Evolutionary conservation across 2,797 vertebrate species (phyloP).

Genomic region (Oryzias dopingdopingensis): DNA sequence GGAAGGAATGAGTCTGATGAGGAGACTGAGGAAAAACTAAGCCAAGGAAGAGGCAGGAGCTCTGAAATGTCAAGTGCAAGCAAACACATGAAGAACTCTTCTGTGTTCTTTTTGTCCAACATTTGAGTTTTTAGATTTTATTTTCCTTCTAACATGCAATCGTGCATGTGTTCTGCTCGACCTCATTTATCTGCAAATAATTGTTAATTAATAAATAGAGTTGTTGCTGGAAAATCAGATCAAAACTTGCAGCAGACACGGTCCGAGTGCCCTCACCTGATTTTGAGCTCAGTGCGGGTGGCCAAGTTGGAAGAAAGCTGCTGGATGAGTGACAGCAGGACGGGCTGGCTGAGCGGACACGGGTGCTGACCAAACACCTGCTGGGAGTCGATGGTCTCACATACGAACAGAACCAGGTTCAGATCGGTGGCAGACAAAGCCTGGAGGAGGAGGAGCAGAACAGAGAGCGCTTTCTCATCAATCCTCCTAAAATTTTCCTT

Average conservation of each 20-base stretch:
- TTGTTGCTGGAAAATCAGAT: neutral
- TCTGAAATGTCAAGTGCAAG: no score
- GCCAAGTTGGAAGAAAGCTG: conserved; percentile 94
- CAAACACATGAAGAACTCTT: no score
- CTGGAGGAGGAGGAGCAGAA: conserved; percentile 17
- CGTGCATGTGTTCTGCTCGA: no score
- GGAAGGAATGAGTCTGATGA: no score
- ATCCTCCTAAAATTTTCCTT: neutral
- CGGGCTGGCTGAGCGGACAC: conserved; percentile 93
- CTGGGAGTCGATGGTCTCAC: conserved; percentile 94
- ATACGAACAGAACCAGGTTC: conserved; percentile 94
- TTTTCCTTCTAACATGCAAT: no score
- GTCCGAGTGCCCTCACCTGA: conserved; percentile 81
- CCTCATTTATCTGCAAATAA: no score
- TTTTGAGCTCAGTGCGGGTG: conserved; percentile 93
- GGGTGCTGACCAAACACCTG: conserved; percentile 94
- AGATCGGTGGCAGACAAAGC: conserved; percentile 89
- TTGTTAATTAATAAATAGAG: neutral
- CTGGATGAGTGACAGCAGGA: conserved; percentile 97
- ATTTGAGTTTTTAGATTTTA: no score
- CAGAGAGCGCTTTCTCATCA: neutral
- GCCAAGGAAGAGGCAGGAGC: no score
- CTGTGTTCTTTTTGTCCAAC: no score
- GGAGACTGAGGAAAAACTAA: no score
- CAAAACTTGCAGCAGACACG: neutral